Conservation (phyloP, 2,113 vertebrate species). For the Oryzias woworae region DNA sequence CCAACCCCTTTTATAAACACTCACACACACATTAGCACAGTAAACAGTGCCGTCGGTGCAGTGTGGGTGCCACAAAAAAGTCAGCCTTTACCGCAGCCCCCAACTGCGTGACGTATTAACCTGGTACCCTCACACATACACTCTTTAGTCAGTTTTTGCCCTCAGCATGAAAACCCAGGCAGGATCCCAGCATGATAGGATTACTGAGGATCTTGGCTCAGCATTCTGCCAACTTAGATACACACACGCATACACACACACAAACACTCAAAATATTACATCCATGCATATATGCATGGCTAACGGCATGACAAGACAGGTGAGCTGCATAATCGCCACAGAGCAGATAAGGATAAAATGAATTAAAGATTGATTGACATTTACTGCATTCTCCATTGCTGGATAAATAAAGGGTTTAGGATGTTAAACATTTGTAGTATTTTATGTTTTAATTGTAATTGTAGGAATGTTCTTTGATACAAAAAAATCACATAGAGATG, state of each 20-base stretch:
- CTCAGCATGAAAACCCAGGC: slow-evolving; percentile 29
- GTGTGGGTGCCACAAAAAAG: slow-evolving; percentile 50
- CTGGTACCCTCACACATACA: slow-evolving; percentile 17
- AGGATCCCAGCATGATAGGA: slow-evolving; percentile 24
- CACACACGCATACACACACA: not conserved
- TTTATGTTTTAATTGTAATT: not conserved
- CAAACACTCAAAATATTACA: slow-evolving; percentile 3
- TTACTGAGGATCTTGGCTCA: slow-evolving; percentile 22
- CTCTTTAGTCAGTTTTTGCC: slow-evolving; percentile 21
- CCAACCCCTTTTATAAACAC: slow-evolving; percentile 1
- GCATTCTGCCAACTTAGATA: slow-evolving; percentile 5
- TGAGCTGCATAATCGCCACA: slow-evolving; percentile 49
- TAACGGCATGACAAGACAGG: slow-evolving; percentile 3
- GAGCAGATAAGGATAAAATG: slow-evolving; percentile 33
- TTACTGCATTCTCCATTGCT: slow-evolving; percentile 20
- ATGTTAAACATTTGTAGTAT: not conserved
- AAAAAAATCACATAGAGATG: not conserved
- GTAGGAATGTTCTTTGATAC: not conserved
- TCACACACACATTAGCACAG: slow-evolving; percentile 25
- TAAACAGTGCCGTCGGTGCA: slow-evolving; percentile 27
- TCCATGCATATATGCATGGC: not conserved
- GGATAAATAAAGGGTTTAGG: slow-evolving; percentile 1
- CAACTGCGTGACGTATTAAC: slow-evolving; percentile 59
- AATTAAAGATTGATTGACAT: slow-evolving; percentile 63
- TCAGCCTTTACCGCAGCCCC: slow-evolving; percentile 44